Percentiles rank a stretch among this genome's conserved stretches.
Evolutionary conservation across 30 jellyfish, hydroid and myxozoan species (phyloP).

Genomic region (Calvadosia cruxmelitensis): DNA sequence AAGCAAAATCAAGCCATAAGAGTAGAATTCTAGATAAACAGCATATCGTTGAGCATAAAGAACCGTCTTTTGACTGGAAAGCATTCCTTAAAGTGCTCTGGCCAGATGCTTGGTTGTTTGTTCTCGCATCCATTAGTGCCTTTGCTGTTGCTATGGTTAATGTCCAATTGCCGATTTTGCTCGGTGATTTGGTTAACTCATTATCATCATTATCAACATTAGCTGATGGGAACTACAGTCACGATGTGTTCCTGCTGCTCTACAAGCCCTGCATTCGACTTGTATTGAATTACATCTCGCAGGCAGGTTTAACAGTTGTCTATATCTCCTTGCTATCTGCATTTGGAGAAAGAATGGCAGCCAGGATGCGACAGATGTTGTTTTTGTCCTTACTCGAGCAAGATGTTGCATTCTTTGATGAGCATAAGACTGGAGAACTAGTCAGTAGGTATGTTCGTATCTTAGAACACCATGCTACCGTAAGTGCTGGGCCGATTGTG

Average conservation of each 20-base stretch:
- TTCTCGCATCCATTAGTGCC: slow-evolving; percentile 74
- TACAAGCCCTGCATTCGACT: slow-evolving; percentile 59
- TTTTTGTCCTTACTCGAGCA: slow-evolving; percentile 54
- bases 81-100: slow-evolving; percentile 34
- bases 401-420: slow-evolving; percentile 87
- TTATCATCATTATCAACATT: slow-evolving; percentile 26
- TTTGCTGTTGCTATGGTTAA: slow-evolving; percentile 88
- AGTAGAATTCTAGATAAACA: background rate
- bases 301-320: slow-evolving; percentile 55
- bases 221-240: background rate
- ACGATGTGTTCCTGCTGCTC: slow-evolving; percentile 25
- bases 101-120: slow-evolving; percentile 64
- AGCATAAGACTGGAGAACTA: slow-evolving; percentile 89
- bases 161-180: slow-evolving; percentile 59
- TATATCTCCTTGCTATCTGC: slow-evolving; percentile 76
- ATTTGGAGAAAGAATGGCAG: slow-evolving; percentile 93
- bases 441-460: slow-evolving; percentile 71
- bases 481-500: too few species aligned
- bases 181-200: slow-evolving; percentile 78
- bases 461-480: too few species aligned
- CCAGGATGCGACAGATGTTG: slow-evolving; percentile 65
- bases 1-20: background rate
- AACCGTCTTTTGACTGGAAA: slow-evolving; percentile 56
- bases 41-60: slow-evolving; percentile 1
- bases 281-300: slow-evolving; percentile 49